Conservation (phyloP, 2,113 vertebrate genomes). For the Protobothrops flavoviridis region DNA sequence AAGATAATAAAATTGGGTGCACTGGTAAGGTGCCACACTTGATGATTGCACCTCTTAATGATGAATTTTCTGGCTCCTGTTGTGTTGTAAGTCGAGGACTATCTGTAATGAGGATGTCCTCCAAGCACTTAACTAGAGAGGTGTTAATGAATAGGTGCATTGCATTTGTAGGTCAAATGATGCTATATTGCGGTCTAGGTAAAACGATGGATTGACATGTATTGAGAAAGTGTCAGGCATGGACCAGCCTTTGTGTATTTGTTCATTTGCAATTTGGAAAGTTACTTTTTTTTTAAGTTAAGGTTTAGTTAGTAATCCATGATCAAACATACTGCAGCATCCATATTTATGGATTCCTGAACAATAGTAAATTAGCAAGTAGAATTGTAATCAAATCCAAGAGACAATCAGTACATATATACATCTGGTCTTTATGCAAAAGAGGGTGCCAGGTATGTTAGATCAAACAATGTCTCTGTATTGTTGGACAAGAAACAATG, state of each 20-base stretch:
- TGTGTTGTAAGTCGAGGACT: not conserved
- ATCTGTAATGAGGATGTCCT: not conserved
- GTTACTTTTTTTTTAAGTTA: not conserved
- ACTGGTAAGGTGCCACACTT: not conserved
- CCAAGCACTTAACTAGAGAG: not conserved
- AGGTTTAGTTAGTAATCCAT: not conserved
- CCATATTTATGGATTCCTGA: conserved; percentile 18
- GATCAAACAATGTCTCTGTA: not conserved
- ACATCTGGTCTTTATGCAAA: not conserved
- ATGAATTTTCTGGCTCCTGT: not conserved
- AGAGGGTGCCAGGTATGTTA: fast-evolving
- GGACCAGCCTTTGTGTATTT: not conserved
- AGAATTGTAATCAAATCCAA: not conserved
- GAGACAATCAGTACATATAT: not conserved
- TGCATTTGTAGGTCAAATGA: not conserved
- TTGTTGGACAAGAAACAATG: not conserved
- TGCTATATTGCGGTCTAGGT: not conserved
- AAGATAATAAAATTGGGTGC: not conserved
- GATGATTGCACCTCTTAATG: not conserved
- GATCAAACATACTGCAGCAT: not conserved
- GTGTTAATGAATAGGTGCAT: not conserved
- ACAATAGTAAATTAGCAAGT: not conserved
- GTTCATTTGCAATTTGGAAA: not conserved
- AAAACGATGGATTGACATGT: not conserved
- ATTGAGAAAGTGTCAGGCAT: not conserved